phyloP scores from a whole-genome alignment of 2,113 vertebrate genomes.

The Chaetorhynchus papuensis region DNA sequence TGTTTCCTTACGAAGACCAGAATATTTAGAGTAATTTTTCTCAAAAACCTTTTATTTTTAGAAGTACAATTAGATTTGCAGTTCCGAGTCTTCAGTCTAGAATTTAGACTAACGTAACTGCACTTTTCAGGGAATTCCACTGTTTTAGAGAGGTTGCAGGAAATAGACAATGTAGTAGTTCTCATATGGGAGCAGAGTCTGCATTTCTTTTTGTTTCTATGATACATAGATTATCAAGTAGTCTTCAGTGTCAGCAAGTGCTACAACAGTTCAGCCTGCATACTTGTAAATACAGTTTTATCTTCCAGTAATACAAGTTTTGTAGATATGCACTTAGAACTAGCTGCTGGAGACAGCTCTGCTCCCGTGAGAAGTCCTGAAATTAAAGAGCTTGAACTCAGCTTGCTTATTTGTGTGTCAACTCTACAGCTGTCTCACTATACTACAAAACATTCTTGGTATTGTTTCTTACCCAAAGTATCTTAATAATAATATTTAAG shows the following conservation, averaged over 20 bases:
- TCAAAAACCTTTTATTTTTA: slow-evolving; percentile 3
- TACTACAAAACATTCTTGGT: neutral
- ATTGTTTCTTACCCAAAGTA: neutral
- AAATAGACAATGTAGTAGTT: neutral
- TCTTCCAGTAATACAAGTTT: neutral
- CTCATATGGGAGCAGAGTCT: neutral
- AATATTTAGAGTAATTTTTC: slow-evolving; percentile 14
- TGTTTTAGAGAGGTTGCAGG: neutral
- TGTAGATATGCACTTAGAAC: neutral
- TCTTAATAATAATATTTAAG: neutral
- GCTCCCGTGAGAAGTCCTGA: neutral
- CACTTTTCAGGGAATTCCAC: neutral
- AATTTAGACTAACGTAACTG: neutral
- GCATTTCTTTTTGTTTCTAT: neutral
- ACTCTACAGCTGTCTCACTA: neutral
- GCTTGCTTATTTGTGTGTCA: neutral
- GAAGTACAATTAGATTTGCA: neutral
- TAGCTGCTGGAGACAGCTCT: neutral
- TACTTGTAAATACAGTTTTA: neutral
- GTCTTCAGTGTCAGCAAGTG: neutral
- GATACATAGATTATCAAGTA: neutral
- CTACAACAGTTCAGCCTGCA: neutral
- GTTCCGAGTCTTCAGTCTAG: neutral
- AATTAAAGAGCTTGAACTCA: neutral
- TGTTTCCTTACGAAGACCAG: neutral